A percentile compares a stretch with the other conserved stretches of the same genome.
Evolutionary conservation across 2,113 vertebrate species (phyloP).

Genomic region (Mormyrus lacerda): DNA sequence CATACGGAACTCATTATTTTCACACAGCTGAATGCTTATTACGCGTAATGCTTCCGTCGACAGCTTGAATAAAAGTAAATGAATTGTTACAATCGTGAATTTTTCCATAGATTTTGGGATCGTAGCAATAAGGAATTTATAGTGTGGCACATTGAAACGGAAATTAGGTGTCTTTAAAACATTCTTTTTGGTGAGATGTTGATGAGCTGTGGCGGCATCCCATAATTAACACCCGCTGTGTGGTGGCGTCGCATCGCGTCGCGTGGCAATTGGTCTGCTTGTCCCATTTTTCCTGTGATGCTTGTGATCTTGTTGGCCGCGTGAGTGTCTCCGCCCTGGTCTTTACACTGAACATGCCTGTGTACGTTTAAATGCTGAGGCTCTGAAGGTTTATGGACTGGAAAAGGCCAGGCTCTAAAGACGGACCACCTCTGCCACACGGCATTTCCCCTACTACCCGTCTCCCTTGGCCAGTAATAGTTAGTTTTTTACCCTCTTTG

Average conservation of each 20-base stretch:
- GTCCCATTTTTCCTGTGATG: not conserved
- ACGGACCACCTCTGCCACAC: not conserved
- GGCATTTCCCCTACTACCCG: not conserved
- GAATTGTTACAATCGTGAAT: constrained; percentile 1
- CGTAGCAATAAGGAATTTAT: not conserved
- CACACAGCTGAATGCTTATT: not conserved
- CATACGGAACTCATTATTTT: constrained; percentile 7
- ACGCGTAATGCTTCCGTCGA: not conserved
- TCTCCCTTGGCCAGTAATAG: not conserved
- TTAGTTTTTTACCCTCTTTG: constrained; percentile 1
- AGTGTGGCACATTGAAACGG: not conserved
- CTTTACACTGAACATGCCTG: not conserved
- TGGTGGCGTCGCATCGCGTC: not conserved
- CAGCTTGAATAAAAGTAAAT: constrained; percentile 9
- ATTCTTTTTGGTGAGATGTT: not conserved
- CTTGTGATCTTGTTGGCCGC: constrained; percentile 12
- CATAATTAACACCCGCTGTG: not conserved
- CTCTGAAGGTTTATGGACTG: not conserved
- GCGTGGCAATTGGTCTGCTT: not conserved
- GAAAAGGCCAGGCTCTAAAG: not conserved
- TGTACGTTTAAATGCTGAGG: not conserved
- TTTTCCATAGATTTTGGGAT: not conserved
- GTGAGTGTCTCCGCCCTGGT: not conserved
- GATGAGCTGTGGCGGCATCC: not conserved
- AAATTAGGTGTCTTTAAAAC: not conserved